These are phyloP conservation scores for Alloplasta piceator DNA, from an alignment of 2,888 invertebrate genomes.

Conservation along the genomic window DNA sequence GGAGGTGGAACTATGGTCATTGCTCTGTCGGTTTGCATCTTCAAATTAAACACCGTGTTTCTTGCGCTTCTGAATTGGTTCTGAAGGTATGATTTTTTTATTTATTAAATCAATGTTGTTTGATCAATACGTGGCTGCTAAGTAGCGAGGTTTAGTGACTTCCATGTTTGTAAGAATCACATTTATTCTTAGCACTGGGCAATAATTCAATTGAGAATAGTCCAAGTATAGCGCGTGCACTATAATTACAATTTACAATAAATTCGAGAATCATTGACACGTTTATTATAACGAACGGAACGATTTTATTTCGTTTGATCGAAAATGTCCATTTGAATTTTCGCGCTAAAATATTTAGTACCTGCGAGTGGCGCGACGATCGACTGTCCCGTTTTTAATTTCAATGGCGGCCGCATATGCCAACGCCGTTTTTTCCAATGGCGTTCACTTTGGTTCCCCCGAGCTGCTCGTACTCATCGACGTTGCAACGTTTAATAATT, in stretches of 20 bases:
- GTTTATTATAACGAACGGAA: neutral
- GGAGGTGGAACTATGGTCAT: conserved; percentile 82
- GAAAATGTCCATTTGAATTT: conserved; percentile 13
- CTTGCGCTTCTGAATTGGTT: conserved; percentile 25
- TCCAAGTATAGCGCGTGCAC: neutral
- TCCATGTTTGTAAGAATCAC: neutral
- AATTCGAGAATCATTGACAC: neutral
- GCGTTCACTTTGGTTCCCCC: conserved; percentile 72
- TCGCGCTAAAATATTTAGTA: conserved; percentile 18
- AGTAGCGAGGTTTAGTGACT: conserved; percentile 14
- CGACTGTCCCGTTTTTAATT: conserved; percentile 18
- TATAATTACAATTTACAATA: neutral
- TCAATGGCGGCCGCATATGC: conserved; percentile 64
- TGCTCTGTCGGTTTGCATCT: conserved; percentile 62
- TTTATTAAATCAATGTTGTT: conserved; percentile 16
- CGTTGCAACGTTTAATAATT: conserved; percentile 38
- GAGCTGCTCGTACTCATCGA: conserved; percentile 63
- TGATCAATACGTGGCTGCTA: conserved; percentile 51
- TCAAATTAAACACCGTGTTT: conserved; percentile 8
- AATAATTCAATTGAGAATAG: neutral
- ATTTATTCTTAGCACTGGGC: neutral
- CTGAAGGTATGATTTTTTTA: neutral
- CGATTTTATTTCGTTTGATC: neutral
- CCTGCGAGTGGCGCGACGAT: conserved; percentile 4
- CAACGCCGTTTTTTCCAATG: conserved; percentile 69